phyloP scores from a whole-genome alignment of 2,888 invertebrate species.

The Abscondita cerata region DNA sequence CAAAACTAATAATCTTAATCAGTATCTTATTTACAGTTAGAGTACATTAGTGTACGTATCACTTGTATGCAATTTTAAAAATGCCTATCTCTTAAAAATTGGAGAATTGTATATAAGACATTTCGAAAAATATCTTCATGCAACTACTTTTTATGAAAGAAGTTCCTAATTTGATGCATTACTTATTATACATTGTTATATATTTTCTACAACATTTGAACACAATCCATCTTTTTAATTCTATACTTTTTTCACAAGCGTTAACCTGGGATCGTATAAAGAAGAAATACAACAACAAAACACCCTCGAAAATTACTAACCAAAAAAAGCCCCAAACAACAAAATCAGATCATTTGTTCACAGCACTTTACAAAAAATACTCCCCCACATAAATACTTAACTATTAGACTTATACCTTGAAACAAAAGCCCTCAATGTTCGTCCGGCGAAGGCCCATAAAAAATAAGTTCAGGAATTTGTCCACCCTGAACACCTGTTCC shows the following conservation, averaged over 20 bases:
- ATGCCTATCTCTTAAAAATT: slow-evolving; percentile 32
- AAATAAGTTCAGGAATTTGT: slow-evolving; percentile 96
- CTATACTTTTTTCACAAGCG: slow-evolving; percentile 16
- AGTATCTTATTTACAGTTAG: slow-evolving; percentile 30
- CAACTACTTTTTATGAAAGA: slow-evolving; percentile 27
- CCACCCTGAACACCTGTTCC: slow-evolving; percentile 98
- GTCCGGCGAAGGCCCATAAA: slow-evolving; percentile 82
- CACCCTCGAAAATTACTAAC: slow-evolving; percentile 15
- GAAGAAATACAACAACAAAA: background rate
- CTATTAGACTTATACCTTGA: slow-evolving; percentile 13
- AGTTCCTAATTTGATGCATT: slow-evolving; percentile 15
- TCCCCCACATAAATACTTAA: slow-evolving; percentile 26
- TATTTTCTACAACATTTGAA: slow-evolving; percentile 39
- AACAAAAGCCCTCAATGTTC: slow-evolving; percentile 46
- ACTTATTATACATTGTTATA: slow-evolving; percentile 17
- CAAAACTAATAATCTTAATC: slow-evolving; percentile 22
- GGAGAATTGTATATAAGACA: slow-evolving; percentile 45
- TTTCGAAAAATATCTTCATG: slow-evolving; percentile 47
- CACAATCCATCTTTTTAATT: slow-evolving; percentile 37
- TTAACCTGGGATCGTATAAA: slow-evolving; percentile 7
- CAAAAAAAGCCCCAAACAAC: slow-evolving; percentile 21
- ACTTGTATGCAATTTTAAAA: slow-evolving; percentile 33
- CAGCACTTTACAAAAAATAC: slow-evolving; percentile 44
- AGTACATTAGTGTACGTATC: slow-evolving; percentile 34
- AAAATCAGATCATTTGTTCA: slow-evolving; percentile 37